Evolutionary conservation across 1,140 invertebrate genomes (phyloP).

Genomic region (Drosophila repletoides): DNA sequence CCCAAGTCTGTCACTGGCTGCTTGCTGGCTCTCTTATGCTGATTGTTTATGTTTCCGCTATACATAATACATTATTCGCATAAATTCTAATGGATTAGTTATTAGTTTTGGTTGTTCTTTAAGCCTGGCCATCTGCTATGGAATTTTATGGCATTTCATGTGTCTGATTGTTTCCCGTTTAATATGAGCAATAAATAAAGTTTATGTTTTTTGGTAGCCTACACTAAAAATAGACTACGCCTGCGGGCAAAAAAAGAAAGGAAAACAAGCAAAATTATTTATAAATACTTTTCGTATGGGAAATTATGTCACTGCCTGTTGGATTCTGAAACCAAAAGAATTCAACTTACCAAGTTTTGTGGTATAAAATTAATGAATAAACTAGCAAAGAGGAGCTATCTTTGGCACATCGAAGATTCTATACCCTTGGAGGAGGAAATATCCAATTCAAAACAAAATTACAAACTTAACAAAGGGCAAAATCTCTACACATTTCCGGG

Average conservation of each 20-base stretch:
- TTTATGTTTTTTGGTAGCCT: conserved; percentile 3
- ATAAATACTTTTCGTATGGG: neutral
- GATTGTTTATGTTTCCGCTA: conserved; percentile 40
- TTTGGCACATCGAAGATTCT: too few relatives aligned
- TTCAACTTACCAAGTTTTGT: too few relatives aligned
- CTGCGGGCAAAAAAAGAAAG: neutral
- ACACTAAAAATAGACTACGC: conserved; percentile 10
- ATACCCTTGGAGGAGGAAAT: too few relatives aligned
- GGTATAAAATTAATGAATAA: too few relatives aligned
- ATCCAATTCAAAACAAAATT: too few relatives aligned
- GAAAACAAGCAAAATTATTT: neutral
- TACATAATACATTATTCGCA: conserved; percentile 15
- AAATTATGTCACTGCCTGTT: neutral
- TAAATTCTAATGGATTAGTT: conserved; percentile 30
- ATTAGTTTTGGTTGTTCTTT: conserved; percentile 7
- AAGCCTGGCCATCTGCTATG: conserved; percentile 1
- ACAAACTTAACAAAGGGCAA: too few relatives aligned
- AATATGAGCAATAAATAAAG: conserved; percentile 23
- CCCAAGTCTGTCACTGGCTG: neutral
- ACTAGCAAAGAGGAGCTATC: too few relatives aligned
- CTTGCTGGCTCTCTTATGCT: neutral
- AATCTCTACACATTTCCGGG: too few relatives aligned
- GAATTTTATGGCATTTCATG: conserved; percentile 17
- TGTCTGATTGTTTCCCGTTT: conserved; percentile 18
- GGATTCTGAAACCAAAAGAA: too few relatives aligned